phyloP scores from a whole-genome alignment of 2,888 invertebrate species.

The Diploptera punctata region DNA sequence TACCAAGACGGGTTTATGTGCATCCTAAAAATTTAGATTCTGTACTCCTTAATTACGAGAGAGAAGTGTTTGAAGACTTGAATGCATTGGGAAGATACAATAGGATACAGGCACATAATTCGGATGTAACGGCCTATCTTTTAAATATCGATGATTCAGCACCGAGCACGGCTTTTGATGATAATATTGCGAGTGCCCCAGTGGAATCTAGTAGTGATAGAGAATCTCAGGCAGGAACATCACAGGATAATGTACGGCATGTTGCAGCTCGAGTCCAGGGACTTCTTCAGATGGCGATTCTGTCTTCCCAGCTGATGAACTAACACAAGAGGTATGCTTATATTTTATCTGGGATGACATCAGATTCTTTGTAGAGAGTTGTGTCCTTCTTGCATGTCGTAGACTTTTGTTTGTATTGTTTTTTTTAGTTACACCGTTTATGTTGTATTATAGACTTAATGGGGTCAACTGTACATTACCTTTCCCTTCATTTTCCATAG shows the following conservation, averaged over 20 bases:
- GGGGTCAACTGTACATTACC: too few species aligned
- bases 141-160: slow-evolving; percentile 60
- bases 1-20: slow-evolving; percentile 52
- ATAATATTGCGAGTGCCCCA: background rate
- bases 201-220: slow-evolving; percentile 19
- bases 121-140: slow-evolving; percentile 67
- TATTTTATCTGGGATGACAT: background rate
- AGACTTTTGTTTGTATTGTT: too few species aligned
- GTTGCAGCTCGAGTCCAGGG: background rate
- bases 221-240: background rate
- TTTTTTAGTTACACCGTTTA: too few species aligned
- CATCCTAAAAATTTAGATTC: slow-evolving; percentile 78
- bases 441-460: too few species aligned
- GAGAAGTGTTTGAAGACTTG: slow-evolving; percentile 74
- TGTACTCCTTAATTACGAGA: slow-evolving; percentile 72
- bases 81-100: slow-evolving; percentile 72
- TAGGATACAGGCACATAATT: slow-evolving; percentile 58
- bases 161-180: slow-evolving; percentile 20
- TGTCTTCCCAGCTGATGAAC: slow-evolving; percentile 39
- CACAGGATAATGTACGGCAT: slow-evolving; percentile 10
- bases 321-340: slow-evolving; percentile 56
- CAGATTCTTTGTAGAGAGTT: too few species aligned
- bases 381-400: background rate
- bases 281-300: slow-evolving; percentile 2
- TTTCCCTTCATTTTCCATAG: too few species aligned